phyloP scores from a whole-genome alignment of 2,113 vertebrate species.

The cattle (Bos taurus) region DNA sequence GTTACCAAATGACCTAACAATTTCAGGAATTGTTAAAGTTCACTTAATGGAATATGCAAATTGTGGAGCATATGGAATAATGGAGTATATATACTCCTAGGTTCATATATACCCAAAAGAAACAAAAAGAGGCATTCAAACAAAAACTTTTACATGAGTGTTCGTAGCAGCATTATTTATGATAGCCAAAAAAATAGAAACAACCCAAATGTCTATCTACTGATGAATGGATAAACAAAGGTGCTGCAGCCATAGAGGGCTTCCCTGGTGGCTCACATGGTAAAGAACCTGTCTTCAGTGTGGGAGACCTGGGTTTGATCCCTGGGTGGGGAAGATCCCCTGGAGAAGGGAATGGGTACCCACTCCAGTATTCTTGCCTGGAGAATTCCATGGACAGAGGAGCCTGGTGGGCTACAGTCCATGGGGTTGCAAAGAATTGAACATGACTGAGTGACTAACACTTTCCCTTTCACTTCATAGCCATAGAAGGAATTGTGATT shows the following conservation, averaged over 20 bases:
- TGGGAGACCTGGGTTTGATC: neutral
- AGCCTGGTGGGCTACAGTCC: neutral
- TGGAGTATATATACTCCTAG: neutral
- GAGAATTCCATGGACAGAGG: neutral
- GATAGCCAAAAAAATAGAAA: neutral
- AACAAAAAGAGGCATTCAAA: neutral
- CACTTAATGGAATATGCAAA: neutral
- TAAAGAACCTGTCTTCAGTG: neutral
- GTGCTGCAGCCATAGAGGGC: neutral
- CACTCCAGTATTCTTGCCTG: neutral
- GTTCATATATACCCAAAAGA: neutral
- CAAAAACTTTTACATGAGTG: neutral
- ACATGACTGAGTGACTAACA: neutral
- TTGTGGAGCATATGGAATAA: neutral
- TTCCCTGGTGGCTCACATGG: neutral
- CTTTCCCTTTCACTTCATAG: neutral
- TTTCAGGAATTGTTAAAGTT: neutral
- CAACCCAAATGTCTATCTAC: neutral
- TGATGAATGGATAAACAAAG: neutral
- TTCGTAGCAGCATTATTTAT: neutral
- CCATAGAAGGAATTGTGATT: neutral
- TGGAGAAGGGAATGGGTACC: neutral
- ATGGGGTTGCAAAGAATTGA: neutral
- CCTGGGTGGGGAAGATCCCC: neutral
- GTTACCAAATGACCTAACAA: neutral